Evolutionary conservation across 2,797 vertebrate genomes (phyloP).

Genomic region (Myotis vivesi): DNA sequence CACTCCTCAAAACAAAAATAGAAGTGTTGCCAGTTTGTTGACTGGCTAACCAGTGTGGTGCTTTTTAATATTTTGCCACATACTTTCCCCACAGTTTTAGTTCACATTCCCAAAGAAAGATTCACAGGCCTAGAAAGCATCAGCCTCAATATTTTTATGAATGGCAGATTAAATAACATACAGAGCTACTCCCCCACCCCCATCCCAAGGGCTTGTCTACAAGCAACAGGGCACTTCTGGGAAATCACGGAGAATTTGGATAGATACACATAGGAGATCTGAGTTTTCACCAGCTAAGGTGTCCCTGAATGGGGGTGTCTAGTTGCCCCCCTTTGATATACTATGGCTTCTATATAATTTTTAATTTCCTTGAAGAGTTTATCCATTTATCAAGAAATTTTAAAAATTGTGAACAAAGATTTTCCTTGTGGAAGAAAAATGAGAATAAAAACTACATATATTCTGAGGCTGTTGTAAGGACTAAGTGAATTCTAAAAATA

Average conservation of each 20-base stretch:
- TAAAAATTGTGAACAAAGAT: not conserved
- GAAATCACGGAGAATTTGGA: not conserved
- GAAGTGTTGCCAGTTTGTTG: slow-evolving; percentile 64
- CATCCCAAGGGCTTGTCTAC: not conserved
- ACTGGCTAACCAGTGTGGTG: slow-evolving; percentile 67
- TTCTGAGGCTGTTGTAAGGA: not conserved
- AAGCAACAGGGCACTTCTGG: not conserved
- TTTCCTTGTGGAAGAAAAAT: not conserved
- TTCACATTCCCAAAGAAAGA: slow-evolving; percentile 77
- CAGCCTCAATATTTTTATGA: slow-evolving; percentile 69
- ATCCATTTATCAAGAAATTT: not conserved
- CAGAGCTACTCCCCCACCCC: not conserved
- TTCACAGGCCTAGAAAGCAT: slow-evolving; percentile 66
- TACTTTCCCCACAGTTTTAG: slow-evolving; percentile 44
- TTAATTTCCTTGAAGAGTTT: not conserved
- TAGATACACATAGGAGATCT: not conserved
- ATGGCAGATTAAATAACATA: slow-evolving; percentile 69
- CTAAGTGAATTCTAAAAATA: not conserved
- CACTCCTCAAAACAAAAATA: slow-evolving; percentile 64
- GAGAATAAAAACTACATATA: not conserved
- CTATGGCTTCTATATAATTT: not conserved
- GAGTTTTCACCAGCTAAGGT: not conserved
- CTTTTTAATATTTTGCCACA: slow-evolving; percentile 66
- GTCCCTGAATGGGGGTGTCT: not conserved
- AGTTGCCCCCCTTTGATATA: not conserved